Conservation (phyloP, 2,797 vertebrate genomes). For the Danio aesculapii region DNA sequence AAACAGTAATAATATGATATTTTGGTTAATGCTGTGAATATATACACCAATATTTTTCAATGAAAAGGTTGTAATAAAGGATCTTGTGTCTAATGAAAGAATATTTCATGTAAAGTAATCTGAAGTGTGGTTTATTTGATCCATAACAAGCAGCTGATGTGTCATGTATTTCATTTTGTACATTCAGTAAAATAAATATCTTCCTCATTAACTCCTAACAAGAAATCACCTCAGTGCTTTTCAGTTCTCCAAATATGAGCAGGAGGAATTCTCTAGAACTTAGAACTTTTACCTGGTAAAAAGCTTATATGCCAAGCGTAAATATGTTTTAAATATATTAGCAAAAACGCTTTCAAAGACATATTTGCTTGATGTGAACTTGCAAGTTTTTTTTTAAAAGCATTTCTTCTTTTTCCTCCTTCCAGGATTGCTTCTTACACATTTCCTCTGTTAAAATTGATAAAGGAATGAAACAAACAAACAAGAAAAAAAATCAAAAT, state of each 20-base stretch:
- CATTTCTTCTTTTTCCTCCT: constrained; percentile 70
- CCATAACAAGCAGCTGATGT: background rate
- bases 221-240: background rate
- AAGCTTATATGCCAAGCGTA: background rate
- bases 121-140: constrained; percentile 20
- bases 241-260: background rate
- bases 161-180: background rate
- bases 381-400: constrained; percentile 9
- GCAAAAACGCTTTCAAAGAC: background rate
- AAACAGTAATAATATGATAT: background rate
- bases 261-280: background rate
- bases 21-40: constrained; percentile 15
- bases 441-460: constrained; percentile 64
- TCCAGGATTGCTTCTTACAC: constrained; percentile 40
- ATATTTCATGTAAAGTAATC: background rate
- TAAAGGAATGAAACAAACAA: constrained; percentile 10
- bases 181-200: background rate
- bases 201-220: background rate
- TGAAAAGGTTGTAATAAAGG: background rate
- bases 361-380: background rate
- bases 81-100: background rate
- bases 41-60: background rate
- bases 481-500: no score
- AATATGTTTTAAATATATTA: background rate
- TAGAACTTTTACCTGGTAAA: background rate